Evolutionary conservation across 2,888 invertebrate species (phyloP).

Genomic region (Callinectes sapidus): DNA sequence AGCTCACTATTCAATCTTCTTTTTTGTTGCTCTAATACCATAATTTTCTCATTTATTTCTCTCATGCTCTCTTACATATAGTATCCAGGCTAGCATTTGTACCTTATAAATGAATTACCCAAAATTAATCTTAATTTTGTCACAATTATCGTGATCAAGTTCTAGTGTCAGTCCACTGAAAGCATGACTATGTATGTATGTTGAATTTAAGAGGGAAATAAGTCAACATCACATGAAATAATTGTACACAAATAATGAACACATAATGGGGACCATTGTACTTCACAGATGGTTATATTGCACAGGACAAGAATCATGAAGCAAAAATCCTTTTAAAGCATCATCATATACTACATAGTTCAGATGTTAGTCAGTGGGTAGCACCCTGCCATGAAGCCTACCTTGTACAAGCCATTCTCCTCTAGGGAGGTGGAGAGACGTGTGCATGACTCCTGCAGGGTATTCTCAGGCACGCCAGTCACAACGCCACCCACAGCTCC

Average conservation of each 20-base stretch:
- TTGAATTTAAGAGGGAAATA: background rate
- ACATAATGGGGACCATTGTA: constrained; percentile 32
- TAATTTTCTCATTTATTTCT: too few relatives aligned
- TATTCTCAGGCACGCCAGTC: constrained; percentile 73
- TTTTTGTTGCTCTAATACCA: too few relatives aligned
- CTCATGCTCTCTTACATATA: too few relatives aligned
- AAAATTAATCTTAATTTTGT: background rate
- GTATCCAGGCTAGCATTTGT: too few relatives aligned
- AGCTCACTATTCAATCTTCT: too few relatives aligned
- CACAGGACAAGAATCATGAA: background rate
- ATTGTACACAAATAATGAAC: background rate
- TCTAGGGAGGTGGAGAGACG: constrained; percentile 91
- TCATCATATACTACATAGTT: background rate
- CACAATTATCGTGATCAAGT: background rate
- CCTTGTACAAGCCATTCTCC: constrained; percentile 86
- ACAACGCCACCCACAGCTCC: constrained; percentile 73
- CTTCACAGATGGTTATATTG: background rate
- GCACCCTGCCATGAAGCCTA: constrained; percentile 74
- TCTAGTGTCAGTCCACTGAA: background rate
- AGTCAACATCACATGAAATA: background rate
- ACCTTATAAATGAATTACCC: background rate
- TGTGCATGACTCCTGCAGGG: constrained; percentile 76
- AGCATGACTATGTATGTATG: background rate
- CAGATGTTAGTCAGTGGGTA: background rate
- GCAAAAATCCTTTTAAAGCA: constrained; percentile 13